Evolutionary conservation across 2,888 invertebrate species (phyloP).

Genomic region (Deilephila porcellus): DNA sequence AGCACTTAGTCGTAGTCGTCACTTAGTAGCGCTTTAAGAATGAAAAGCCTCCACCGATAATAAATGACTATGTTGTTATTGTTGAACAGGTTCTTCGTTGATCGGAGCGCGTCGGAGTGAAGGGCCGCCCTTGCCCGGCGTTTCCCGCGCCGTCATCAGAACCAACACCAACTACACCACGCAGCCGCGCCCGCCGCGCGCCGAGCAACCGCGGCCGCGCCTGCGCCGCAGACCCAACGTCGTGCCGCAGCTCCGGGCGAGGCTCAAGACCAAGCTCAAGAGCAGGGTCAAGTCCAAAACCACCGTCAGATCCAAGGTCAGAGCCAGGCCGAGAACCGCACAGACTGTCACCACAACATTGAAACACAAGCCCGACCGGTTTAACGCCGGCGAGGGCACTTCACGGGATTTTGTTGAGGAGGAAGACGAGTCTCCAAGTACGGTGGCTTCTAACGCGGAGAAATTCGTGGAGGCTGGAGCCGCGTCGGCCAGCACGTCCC

Average conservation of each 20-base stretch:
- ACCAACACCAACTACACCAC: neutral
- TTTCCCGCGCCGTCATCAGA: neutral
- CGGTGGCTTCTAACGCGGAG: slow-evolving; percentile 52
- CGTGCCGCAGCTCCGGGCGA: neutral
- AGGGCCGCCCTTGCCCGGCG: neutral
- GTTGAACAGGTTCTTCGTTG: slow-evolving; percentile 4
- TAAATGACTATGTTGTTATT: neutral
- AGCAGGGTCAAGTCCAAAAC: neutral
- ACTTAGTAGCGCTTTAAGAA: too few relatives aligned
- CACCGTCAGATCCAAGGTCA: neutral
- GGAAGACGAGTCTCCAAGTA: neutral
- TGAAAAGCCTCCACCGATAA: neutral
- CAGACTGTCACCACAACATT: neutral
- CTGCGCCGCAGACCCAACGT: too few relatives aligned
- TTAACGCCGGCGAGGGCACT: slow-evolving; percentile 2
- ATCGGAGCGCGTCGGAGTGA: neutral
- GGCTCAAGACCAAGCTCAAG: neutral
- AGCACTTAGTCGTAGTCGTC: too few relatives aligned
- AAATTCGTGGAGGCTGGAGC: slow-evolving; percentile 52
- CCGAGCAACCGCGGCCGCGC: too few relatives aligned
- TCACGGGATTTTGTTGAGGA: slow-evolving; percentile 28
- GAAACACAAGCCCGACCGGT: neutral
- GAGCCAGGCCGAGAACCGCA: neutral
- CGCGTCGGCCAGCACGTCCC: slow-evolving; percentile 44
- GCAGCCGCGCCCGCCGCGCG: neutral